Percentiles rank a stretch among this genome's conserved stretches.
Conservation (phyloP, 2,113 vertebrate species). For the Zootoca vivipara region DNA sequence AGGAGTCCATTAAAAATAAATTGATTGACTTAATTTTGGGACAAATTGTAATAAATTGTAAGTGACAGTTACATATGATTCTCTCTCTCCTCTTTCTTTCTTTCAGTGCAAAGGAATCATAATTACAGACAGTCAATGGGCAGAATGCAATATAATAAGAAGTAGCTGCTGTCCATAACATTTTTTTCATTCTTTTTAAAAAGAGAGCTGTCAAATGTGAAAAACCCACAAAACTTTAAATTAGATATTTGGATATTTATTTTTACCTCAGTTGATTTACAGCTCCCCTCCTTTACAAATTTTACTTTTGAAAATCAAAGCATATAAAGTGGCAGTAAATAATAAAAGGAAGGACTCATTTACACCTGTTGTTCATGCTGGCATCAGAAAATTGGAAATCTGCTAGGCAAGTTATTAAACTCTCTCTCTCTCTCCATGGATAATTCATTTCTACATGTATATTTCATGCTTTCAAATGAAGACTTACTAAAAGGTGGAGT, state of each 20-base stretch:
- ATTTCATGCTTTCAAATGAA: slow-evolving; percentile 42
- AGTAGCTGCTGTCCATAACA: neutral
- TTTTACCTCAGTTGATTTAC: slow-evolving; percentile 3
- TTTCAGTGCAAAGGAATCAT: slow-evolving; percentile 30
- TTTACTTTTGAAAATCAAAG: slow-evolving; percentile 24
- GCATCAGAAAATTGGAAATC: slow-evolving; percentile 13
- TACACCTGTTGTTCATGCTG: neutral
- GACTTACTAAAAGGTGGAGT: neutral
- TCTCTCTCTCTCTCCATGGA: neutral
- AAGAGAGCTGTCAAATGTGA: slow-evolving; percentile 4
- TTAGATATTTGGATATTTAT: slow-evolving; percentile 24
- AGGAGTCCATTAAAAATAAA: slow-evolving; percentile 75
- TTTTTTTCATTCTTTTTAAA: slow-evolving; percentile 5
- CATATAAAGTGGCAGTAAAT: neutral
- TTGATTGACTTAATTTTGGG: slow-evolving; percentile 73
- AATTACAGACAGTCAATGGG: slow-evolving; percentile 46
- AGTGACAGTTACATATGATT: slow-evolving; percentile 54
- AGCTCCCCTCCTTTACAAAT: neutral
- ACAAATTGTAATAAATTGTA: slow-evolving; percentile 60
- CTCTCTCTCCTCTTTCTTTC: slow-evolving; percentile 14
- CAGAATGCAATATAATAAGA: slow-evolving; percentile 27
- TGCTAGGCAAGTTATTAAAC: slow-evolving; percentile 8
- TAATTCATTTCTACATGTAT: slow-evolving; percentile 18
- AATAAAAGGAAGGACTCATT: neutral
- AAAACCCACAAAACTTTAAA: slow-evolving; percentile 29